Conservation (phyloP, 1,140 invertebrate genomes). For the Centruroides vittatus region DNA sequence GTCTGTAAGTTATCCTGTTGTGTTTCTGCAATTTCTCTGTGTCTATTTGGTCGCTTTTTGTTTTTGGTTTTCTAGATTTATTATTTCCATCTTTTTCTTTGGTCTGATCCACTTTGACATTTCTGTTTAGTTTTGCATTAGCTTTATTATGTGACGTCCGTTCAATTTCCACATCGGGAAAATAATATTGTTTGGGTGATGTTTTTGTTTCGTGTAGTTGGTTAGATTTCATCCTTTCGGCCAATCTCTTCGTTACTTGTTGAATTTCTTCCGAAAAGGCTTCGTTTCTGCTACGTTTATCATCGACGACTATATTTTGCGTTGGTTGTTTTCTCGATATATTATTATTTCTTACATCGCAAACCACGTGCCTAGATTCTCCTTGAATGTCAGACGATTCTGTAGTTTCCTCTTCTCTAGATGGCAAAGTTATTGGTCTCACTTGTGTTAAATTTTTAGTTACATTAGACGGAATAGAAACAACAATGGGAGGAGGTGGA, state of each 20-base stretch:
- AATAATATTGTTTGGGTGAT: neutral
- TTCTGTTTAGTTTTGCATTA: neutral
- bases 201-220: neutral
- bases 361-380: neutral
- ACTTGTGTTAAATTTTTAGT: too few relatives aligned
- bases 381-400: too few relatives aligned
- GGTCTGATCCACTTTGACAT: neutral
- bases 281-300: neutral
- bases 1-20: neutral
- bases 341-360: neutral
- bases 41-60: too few relatives aligned
- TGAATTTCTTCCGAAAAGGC: slow-evolving; percentile 11
- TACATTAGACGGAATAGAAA: too few relatives aligned
- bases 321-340: neutral
- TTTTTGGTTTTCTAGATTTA: too few relatives aligned
- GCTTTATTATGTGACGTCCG: neutral
- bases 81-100: neutral
- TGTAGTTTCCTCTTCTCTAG: neutral
- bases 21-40: too few relatives aligned
- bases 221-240: neutral
- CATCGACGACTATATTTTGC: neutral
- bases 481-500: slow-evolving; percentile 1
- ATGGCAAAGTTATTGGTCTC: neutral
- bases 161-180: neutral
- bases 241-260: slow-evolving; percentile 6